Evolutionary conservation across 1,140 invertebrate genomes (phyloP).

Genomic region (Cheumatopsyche charites): DNA sequence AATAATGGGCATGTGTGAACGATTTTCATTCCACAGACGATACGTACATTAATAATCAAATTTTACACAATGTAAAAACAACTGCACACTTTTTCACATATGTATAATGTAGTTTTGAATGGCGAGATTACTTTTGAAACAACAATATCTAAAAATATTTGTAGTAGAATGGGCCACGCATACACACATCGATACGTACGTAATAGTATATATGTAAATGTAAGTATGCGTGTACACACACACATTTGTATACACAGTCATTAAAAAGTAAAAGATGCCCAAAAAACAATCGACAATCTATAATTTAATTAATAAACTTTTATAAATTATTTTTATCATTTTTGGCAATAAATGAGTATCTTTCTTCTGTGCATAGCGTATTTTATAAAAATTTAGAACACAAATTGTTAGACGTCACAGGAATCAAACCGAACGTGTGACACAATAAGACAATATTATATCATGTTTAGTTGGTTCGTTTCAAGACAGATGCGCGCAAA

Average conservation of each 20-base stretch:
- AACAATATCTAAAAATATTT: conserved; percentile 2
- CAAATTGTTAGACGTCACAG: conserved; percentile 42
- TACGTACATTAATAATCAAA: neutral
- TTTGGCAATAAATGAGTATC: conserved; percentile 51
- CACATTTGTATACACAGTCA: conserved; percentile 32
- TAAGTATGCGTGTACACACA: conserved; percentile 6
- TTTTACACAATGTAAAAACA: conserved; percentile 15
- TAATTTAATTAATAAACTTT: conserved; percentile 41
- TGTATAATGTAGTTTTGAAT: conserved; percentile 21
- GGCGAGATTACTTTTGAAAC: conserved; percentile 5
- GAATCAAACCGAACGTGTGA: conserved; percentile 10
- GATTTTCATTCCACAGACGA: neutral
- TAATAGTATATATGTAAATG: too few species aligned
- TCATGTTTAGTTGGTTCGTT: conserved; percentile 19
- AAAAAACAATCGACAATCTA: conserved; percentile 48
- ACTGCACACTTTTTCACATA: conserved; percentile 20
- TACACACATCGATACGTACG: too few species aligned
- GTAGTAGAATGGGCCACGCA: neutral
- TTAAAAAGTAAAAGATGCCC: conserved; percentile 50
- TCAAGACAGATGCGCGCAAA: conserved; percentile 32
- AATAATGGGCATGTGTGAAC: neutral
- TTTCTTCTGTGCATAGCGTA: conserved; percentile 46
- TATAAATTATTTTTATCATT: conserved; percentile 45
- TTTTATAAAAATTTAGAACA: conserved; percentile 49
- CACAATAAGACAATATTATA: conserved; percentile 1